Evolutionary conservation across 2,797 vertebrate genomes (phyloP).

Genomic region (Orientallactaga sibirica): DNA sequence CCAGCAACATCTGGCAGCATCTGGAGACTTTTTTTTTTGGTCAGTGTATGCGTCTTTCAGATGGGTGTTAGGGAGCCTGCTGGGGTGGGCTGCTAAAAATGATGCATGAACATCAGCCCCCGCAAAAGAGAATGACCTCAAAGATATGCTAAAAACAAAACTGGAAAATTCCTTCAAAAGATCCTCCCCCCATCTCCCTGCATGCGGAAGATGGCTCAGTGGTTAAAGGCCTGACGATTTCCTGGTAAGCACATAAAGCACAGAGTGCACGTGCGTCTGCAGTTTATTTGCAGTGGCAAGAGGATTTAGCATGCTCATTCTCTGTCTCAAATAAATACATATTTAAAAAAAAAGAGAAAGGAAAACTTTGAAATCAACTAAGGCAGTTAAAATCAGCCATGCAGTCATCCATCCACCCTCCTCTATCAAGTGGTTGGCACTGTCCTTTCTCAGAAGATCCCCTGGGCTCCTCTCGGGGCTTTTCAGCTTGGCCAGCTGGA

Average conservation of each 20-base stretch:
- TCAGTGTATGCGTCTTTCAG: not conserved
- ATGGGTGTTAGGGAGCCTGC: not conserved
- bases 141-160: not conserved
- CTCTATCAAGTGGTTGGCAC: not conserved
- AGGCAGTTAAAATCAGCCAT: not conserved
- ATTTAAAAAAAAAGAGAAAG: not conserved
- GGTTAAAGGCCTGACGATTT: too few relatives aligned
- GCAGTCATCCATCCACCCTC: too few relatives aligned
- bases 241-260: too few relatives aligned
- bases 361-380: not conserved
- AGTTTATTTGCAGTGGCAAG: too few relatives aligned
- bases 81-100: not conserved
- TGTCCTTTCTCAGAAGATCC: not conserved
- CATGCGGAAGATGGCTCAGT: too few relatives aligned
- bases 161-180: not conserved
- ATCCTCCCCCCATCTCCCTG: too few relatives aligned
- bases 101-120: fast-evolving
- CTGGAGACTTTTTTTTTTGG: not conserved
- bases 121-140: not conserved
- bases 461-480: too few relatives aligned
- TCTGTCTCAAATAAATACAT: not conserved
- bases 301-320: too few relatives aligned
- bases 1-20: not conserved
- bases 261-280: too few relatives aligned
- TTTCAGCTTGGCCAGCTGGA: not conserved